A percentile compares a stretch with the other conserved stretches of the same genome.
These are phyloP conservation scores for Perodicticus potto DNA, from an alignment of 2,797 vertebrate species.

Conservation along the genomic window DNA sequence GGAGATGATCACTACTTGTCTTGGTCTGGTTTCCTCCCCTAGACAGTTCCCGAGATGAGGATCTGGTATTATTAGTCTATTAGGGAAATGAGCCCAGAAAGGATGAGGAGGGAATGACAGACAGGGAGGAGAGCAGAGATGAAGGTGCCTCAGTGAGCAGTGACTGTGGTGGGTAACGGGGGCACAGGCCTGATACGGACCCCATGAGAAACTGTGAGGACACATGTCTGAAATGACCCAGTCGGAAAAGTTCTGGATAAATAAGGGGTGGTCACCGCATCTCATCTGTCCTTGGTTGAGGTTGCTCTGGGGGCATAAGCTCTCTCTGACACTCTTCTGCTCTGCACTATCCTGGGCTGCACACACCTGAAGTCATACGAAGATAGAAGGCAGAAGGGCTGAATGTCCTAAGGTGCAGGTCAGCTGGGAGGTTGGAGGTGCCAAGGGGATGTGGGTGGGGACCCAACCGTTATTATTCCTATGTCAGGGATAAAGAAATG, in stretches of 20 bases:
- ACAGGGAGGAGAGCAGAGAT: background rate
- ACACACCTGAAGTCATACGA: background rate
- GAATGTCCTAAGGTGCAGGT: background rate
- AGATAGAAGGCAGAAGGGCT: background rate
- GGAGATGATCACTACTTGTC: too few species aligned
- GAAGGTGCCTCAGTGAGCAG: rapidly evolving
- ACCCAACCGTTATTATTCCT: background rate
- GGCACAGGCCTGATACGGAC: rapidly evolving
- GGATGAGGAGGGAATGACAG: background rate
- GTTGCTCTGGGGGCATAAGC: background rate
- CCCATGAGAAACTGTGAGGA: background rate
- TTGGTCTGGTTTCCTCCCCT: background rate
- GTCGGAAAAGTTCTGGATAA: too few species aligned
- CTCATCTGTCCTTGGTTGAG: background rate
- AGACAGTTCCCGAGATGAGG: background rate
- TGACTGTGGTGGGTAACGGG: too few species aligned
- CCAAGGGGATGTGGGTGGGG: rapidly evolving
- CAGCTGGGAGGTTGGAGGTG: background rate
- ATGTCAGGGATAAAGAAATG: background rate
- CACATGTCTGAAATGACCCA: background rate
- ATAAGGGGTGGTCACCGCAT: too few species aligned
- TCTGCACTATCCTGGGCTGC: background rate
- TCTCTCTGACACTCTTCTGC: background rate
- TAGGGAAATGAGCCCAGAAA: background rate
- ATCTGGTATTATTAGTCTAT: background rate